Evolutionary conservation across 1,140 invertebrate genomes (phyloP), one percentile per base, ranked within the genome.

Genomic region (Plodia interpunctella): DNA sequence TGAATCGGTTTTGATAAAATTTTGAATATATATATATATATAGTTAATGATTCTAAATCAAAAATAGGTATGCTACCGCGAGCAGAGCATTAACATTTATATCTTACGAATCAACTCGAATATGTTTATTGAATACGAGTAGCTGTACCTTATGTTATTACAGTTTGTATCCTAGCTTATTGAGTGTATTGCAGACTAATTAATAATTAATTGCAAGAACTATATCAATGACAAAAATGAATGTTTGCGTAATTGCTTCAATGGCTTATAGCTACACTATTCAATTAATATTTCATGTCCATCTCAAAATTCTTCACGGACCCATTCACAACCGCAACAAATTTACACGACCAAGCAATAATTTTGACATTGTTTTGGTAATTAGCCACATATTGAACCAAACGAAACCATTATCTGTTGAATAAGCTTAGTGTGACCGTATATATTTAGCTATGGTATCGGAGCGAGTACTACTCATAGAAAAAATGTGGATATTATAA

Each of bases 241-340:
- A 44, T 44, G 38, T 44, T 44, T 44, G 38, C 38, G 2, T n/a
- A 44, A 44, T 15, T 13, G 4, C 38, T 44, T 3, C 5, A 15
- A 44, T 15, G 38, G 38, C 38, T 0, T 3, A 35, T 35, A 44
- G 38, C 38, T n/a, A 44, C 13, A n/a, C 5, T 17, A 17, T 15
- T 15, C 38, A 44, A 44, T 44, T 44, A 44, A 44, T 15, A 44
- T 44, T 44, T 44, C 38, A 44, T 15, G 38, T 44, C 13, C 38
- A 44, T 15, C 38, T 15, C 38, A 15, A 44, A 44, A 44, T 44
- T 44, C 5, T 44, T 44, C 38, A 44, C 38, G 38, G 38, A 44
- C 15, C n/a, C n/a, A 44, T 44, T 44, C 10, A 3, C 15, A 44
- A 44, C 38, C 38, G 38, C 13, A 15, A 15, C 2, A 44, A 44